A percentile compares a stretch with the other conserved stretches of the same genome.
phyloP scores from a whole-genome alignment of 1,140 invertebrate species.

The Drosophila micromelanica region DNA sequence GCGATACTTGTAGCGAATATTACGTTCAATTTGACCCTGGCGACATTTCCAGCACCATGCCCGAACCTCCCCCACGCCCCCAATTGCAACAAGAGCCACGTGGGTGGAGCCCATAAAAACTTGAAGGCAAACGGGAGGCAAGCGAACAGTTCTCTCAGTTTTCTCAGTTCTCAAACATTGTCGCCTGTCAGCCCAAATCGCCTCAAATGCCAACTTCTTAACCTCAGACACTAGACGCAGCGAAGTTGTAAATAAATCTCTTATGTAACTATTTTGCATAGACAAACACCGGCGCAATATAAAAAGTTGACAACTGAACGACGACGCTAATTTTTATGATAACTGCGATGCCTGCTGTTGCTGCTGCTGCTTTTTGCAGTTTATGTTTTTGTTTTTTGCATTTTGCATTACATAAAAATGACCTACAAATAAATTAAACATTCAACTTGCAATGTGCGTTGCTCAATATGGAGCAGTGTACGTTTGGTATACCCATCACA shows the following conservation, averaged over 20 bases:
- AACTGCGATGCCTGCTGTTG: slow-evolving; percentile 32
- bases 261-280: slow-evolving; percentile 64
- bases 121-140: slow-evolving; percentile 9
- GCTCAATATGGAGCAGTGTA: slow-evolving; percentile 4
- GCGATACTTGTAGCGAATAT: slow-evolving; percentile 34
- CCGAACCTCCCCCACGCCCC: too few species aligned
- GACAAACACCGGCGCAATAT: slow-evolving; percentile 45
- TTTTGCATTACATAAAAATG: slow-evolving; percentile 72
- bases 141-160: slow-evolving; percentile 35
- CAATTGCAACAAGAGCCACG: not conserved
- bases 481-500: not conserved
- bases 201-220: slow-evolving; percentile 67
- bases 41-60: not conserved
- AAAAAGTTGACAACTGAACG: slow-evolving; percentile 29
- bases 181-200: slow-evolving; percentile 45
- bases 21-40: slow-evolving; percentile 39
- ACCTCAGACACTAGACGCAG: slow-evolving; percentile 27
- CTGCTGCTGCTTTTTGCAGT: slow-evolving; percentile 27
- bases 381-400: slow-evolving; percentile 23
- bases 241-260: slow-evolving; percentile 50
- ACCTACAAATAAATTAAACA: slow-evolving; percentile 73
- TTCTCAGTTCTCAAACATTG: slow-evolving; percentile 12
- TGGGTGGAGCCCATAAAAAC: slow-evolving; percentile 35
- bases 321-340: slow-evolving; percentile 44
- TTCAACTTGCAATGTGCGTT: slow-evolving; percentile 20